A percentile compares a stretch with the other conserved stretches of the same genome.
Evolutionary conservation across 2,888 invertebrate genomes (phyloP).

Genomic region (Diaperis boleti): DNA sequence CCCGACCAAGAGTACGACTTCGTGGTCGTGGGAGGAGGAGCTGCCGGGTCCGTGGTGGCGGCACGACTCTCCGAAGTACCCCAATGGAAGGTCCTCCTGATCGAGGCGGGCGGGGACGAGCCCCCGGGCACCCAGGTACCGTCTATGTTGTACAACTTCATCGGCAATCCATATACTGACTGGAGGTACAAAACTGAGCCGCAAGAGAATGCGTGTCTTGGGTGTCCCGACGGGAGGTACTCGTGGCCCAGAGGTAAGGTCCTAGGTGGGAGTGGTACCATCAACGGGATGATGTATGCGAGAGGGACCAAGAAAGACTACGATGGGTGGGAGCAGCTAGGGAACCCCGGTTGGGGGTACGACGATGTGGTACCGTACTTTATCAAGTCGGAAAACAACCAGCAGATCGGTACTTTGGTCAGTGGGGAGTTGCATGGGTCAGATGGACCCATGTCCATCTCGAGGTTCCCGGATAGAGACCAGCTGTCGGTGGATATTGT

Average conservation of each 20-base stretch:
- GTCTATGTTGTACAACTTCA: slow-evolving; percentile 7
- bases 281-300: slow-evolving; percentile 83
- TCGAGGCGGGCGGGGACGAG: slow-evolving; percentile 51
- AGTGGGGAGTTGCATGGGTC: slow-evolving; percentile 69
- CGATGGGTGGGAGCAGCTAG: slow-evolving; percentile 76
- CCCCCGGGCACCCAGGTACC: slow-evolving; percentile 9
- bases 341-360: slow-evolving; percentile 74
- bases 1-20: slow-evolving; percentile 65
- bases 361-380: slow-evolving; percentile 76
- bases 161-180: slow-evolving; percentile 61
- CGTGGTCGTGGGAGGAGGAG: slow-evolving; percentile 74
- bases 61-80: slow-evolving; percentile 74
- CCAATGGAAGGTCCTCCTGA: slow-evolving; percentile 69
- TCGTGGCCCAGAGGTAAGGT: slow-evolving; percentile 77
- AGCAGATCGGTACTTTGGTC: slow-evolving; percentile 67
- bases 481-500: slow-evolving; percentile 70
- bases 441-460: slow-evolving; percentile 74
- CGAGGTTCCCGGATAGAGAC: slow-evolving; percentile 69
- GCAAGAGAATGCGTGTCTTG: slow-evolving; percentile 71
- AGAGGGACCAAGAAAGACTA: slow-evolving; percentile 78
- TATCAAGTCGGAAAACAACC: slow-evolving; percentile 74
- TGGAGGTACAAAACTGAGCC: slow-evolving; percentile 75
- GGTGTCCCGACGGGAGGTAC: slow-evolving; percentile 67
- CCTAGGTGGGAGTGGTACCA: slow-evolving; percentile 75
- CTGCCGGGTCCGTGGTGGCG: slow-evolving; percentile 74